A percentile compares a stretch with the other conserved stretches of the same genome.
These are phyloP conservation scores for Dolichallabes microphthalmus DNA, from an alignment of 2,113 vertebrate species.

Conservation along the genomic window DNA sequence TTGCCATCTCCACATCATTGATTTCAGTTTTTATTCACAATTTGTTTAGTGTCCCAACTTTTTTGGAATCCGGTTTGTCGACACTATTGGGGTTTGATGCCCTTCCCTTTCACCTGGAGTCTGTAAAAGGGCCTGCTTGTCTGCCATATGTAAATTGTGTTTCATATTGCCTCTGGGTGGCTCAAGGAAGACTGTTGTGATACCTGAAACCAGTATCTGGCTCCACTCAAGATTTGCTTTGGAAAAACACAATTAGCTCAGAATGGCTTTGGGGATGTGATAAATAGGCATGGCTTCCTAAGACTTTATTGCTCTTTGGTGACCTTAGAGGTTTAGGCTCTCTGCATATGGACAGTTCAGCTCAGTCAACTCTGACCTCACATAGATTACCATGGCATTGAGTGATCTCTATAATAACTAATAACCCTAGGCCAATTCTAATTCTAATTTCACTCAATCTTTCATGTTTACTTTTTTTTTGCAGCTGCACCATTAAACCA, in stretches of 20 bases:
- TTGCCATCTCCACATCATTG: too few relatives aligned
- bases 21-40: too few relatives aligned
- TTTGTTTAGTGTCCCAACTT: too few relatives aligned
- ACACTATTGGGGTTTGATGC: background rate
- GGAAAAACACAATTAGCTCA: conserved; percentile 3
- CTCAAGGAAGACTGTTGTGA: background rate
- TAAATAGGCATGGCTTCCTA: background rate
- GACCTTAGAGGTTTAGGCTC: conserved; percentile 9
- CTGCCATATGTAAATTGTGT: background rate
- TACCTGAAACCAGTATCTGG: background rate
- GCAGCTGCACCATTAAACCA: background rate
- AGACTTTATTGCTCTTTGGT: conserved; percentile 1
- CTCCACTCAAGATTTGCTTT: background rate
- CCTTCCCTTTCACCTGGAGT: background rate
- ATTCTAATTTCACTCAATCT: background rate
- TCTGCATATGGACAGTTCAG: background rate
- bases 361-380: background rate
- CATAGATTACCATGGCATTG: background rate
- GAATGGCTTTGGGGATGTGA: background rate
- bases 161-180: background rate
- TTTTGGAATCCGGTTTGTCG: too few relatives aligned
- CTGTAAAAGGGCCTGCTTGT: background rate
- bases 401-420: background rate
- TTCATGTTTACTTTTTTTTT: background rate
- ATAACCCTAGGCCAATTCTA: background rate